Conservation (phyloP, 1,140 invertebrate species). For the Tetranychus cinnabarinus region DNA sequence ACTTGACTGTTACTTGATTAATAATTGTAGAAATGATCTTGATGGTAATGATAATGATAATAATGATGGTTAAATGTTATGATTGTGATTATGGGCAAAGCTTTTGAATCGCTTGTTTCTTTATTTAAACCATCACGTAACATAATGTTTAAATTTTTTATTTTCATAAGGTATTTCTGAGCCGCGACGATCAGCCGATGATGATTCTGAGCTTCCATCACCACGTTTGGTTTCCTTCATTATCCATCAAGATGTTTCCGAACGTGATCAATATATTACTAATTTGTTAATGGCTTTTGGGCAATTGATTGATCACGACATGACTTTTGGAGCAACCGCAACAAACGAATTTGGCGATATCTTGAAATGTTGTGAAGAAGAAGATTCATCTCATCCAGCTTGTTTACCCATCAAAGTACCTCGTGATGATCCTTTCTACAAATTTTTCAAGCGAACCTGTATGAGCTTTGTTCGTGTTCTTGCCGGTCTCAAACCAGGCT, state of each 20-base stretch:
- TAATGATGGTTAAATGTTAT: neutral
- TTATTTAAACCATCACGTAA: too few species aligned
- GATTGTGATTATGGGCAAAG: neutral
- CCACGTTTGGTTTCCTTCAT: conserved; percentile 13
- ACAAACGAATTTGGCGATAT: conserved; percentile 14
- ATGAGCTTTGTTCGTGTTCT: conserved; percentile 27
- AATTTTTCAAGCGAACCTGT: conserved; percentile 35
- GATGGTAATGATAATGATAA: too few species aligned
- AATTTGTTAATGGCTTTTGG: conserved; percentile 14
- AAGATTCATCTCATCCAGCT: conserved; percentile 47
- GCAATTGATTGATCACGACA: conserved; percentile 16
- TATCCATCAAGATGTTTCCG: conserved; percentile 15
- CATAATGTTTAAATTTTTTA: too few species aligned
- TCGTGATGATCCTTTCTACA: conserved; percentile 72
- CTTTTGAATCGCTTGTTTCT: neutral
- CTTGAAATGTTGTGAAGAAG: conserved; percentile 20
- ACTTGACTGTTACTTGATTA: too few species aligned
- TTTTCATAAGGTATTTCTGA: conserved; percentile 12
- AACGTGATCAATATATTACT: conserved; percentile 13
- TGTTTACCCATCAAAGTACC: conserved; percentile 74
- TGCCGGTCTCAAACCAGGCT: conserved; percentile 24
- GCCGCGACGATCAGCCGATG: conserved; percentile 11
- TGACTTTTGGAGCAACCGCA: conserved; percentile 12
- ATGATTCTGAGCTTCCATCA: conserved; percentile 11
- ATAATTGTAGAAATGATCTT: too few species aligned